phyloP scores from a whole-genome alignment of 2,888 invertebrate species.

The Ichneumon xanthorius region DNA sequence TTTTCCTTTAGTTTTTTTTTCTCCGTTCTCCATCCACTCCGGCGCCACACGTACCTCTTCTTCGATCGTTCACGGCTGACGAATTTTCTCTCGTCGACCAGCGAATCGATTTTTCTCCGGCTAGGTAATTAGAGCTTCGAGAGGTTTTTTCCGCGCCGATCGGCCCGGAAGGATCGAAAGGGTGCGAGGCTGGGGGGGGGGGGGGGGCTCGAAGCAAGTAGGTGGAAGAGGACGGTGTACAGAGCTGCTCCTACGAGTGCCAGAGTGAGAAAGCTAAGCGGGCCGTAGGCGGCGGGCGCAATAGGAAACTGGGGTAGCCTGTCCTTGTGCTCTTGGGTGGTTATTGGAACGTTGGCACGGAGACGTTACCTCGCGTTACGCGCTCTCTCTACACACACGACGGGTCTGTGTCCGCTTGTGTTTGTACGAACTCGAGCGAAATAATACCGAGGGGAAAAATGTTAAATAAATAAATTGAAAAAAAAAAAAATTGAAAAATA shows the following conservation, averaged over 20 bases:
- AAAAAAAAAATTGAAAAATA: background rate
- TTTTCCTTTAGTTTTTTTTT: constrained; percentile 65
- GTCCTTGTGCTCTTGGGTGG: constrained; percentile 83
- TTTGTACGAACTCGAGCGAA: constrained; percentile 44
- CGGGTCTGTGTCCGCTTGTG: background rate
- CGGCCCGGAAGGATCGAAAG: constrained; percentile 79
- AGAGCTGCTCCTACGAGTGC: constrained; percentile 3
- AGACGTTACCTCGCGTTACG: constrained; percentile 73
- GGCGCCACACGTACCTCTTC: background rate
- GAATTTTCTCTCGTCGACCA: constrained; percentile 50
- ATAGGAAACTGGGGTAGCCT: constrained; percentile 84
- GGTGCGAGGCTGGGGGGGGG: constrained; percentile 20
- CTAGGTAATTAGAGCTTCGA: constrained; percentile 9
- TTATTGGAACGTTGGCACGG: constrained; percentile 84
- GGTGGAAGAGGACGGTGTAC: constrained; percentile 38
- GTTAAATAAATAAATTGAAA: background rate
- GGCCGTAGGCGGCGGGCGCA: constrained; percentile 79
- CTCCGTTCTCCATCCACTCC: constrained; percentile 13
- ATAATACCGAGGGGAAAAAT: constrained; percentile 12
- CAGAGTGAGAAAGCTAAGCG: constrained; percentile 33
- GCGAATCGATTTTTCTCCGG: constrained; percentile 62
- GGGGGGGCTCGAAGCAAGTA: constrained; percentile 41
- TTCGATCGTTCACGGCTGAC: constrained; percentile 27
- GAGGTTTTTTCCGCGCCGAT: constrained; percentile 79
- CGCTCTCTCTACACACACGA: constrained; percentile 42